Evolutionary conservation across 2,113 vertebrate genomes (phyloP).

Genomic region (Cinclus cinclus): DNA sequence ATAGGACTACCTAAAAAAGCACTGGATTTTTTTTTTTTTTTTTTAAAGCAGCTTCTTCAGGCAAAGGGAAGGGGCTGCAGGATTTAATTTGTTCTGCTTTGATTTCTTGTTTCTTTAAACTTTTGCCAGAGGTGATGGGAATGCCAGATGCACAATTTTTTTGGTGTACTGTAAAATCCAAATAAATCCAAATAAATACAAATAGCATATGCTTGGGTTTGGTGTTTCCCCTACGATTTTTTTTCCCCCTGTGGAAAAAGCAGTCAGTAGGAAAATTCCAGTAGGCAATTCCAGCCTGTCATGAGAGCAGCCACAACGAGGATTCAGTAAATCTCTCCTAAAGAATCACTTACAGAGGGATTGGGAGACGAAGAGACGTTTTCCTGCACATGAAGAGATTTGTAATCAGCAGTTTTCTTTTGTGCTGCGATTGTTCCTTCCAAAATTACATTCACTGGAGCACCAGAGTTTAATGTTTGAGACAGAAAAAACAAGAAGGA

Average conservation of each 20-base stretch:
- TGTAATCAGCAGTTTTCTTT: conserved; percentile 16
- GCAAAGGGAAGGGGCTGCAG: not conserved
- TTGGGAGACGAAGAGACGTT: not conserved
- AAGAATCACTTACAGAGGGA: not conserved
- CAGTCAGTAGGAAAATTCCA: not conserved
- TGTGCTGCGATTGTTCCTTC: not conserved
- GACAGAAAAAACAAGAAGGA: conserved; percentile 37
- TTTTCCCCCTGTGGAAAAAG: not conserved
- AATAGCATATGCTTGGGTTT: not conserved
- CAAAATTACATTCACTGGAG: conserved; percentile 16
- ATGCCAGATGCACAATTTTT: conserved; percentile 15
- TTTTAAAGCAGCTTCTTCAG: not conserved
- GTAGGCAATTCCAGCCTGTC: not conserved
- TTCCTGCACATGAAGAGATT: not conserved
- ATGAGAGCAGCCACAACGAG: conserved; percentile 1
- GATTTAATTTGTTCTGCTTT: conserved; percentile 45
- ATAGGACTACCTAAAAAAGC: not conserved
- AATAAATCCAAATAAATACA: conserved; percentile 34
- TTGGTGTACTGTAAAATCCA: not conserved
- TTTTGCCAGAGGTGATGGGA: conserved; percentile 43
- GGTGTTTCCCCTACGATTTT: not conserved
- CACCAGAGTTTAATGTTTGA: conserved; percentile 2
- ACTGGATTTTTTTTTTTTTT: not conserved
- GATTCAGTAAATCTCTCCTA: conserved; percentile 21
- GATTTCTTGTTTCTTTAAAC: conserved; percentile 50